phyloP scores from a whole-genome alignment of 1,140 invertebrate species.

The Mylabris phalerata region DNA sequence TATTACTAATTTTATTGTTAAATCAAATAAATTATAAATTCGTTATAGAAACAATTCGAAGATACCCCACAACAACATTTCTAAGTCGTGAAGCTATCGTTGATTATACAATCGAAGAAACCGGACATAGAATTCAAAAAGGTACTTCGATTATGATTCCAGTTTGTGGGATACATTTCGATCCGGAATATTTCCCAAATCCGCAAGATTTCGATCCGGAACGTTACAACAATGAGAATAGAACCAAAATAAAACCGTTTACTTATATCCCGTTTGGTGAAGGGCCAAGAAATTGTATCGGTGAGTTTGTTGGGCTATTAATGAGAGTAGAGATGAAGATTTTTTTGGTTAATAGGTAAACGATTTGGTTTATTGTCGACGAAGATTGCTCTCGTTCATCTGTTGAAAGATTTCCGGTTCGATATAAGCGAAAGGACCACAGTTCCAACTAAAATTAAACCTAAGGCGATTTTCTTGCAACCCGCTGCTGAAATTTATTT shows the following conservation, averaged over 20 bases:
- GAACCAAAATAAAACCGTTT: conserved; percentile 41
- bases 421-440: too few relatives aligned
- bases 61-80: conserved; percentile 41
- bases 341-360: too few relatives aligned
- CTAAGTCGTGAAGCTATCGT: conserved; percentile 30
- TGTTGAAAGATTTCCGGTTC: too few relatives aligned
- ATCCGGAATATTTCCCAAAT: conserved; percentile 50
- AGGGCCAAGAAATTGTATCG: conserved; percentile 53
- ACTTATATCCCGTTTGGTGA: conserved; percentile 52
- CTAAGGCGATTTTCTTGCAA: too few relatives aligned
- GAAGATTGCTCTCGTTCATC: too few relatives aligned
- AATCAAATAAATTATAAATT: conserved; percentile 1
- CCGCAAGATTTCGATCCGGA: conserved; percentile 54
- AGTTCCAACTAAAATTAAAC: too few relatives aligned
- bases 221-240: conserved; percentile 35
- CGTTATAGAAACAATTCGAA: conserved; percentile 38
- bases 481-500: too few relatives aligned
- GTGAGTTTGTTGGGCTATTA: conserved; percentile 30
- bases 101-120: conserved; percentile 37
- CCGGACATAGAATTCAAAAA: conserved; percentile 39
- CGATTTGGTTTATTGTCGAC: too few relatives aligned
- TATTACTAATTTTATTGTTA: not conserved
- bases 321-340: too few relatives aligned
- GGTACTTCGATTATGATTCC: conserved; percentile 38
- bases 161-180: conserved; percentile 37